phyloP scores from a whole-genome alignment of 2,113 vertebrate genomes.

The Podiceps cristatus region DNA sequence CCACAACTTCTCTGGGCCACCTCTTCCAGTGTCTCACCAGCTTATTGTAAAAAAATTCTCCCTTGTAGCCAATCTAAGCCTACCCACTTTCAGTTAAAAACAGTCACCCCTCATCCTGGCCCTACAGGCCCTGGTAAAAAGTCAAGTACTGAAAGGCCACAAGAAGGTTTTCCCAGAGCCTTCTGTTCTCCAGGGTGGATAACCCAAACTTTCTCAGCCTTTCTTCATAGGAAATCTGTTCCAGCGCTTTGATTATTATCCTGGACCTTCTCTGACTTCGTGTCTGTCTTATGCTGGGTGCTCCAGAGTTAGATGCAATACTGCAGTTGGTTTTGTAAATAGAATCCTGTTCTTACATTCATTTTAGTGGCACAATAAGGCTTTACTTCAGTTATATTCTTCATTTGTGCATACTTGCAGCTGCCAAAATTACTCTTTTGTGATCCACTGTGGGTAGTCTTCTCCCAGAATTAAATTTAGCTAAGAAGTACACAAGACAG shows the following conservation, averaged over 20 bases:
- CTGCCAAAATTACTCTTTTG: background rate
- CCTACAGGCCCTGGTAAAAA: background rate
- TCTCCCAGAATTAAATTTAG: background rate
- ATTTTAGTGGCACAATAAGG: background rate
- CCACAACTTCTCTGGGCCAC: rapidly evolving
- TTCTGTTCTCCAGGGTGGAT: background rate
- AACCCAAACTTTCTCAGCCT: background rate
- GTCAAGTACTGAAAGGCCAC: background rate
- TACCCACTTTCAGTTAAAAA: rapidly evolving
- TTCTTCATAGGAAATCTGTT: background rate
- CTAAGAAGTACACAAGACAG: background rate
- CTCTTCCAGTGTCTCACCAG: background rate
- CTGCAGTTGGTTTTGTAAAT: background rate
- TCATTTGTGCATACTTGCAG: background rate
- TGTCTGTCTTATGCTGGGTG: background rate
- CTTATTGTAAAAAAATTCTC: background rate
- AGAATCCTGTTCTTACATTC: background rate
- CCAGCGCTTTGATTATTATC: background rate
- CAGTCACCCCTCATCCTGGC: background rate
- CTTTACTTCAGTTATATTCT: background rate
- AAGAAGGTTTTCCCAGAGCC: rapidly evolving
- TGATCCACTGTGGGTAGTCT: background rate
- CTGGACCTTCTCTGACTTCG: background rate
- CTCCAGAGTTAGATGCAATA: background rate
- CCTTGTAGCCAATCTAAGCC: background rate